phyloP scores from a whole-genome alignment of 2,888 invertebrate genomes.

The Trileptium ribeirensis region DNA sequence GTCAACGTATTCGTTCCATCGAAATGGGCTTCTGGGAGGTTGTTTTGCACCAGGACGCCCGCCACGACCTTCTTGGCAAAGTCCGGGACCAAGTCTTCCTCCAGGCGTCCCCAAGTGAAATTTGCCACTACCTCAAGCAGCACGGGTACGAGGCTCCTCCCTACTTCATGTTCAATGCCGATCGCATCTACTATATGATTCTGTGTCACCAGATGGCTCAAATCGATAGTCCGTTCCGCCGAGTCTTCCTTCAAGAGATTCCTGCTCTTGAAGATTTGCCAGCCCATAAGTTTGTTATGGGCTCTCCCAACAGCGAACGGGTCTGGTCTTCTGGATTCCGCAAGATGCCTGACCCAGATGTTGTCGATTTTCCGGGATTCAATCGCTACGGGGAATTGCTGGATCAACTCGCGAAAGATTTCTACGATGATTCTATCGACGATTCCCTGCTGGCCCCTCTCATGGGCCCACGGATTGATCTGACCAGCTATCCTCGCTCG shows the following conservation, averaged over 20 bases:
- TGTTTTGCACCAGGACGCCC: too few relatives aligned
- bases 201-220: not conserved
- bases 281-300: not conserved
- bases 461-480: not conserved
- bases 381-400: not conserved
- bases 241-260: not conserved
- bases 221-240: not conserved
- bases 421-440: not conserved
- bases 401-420: not conserved
- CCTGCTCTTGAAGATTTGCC: not conserved
- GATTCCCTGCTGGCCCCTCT: not conserved
- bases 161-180: too few relatives aligned
- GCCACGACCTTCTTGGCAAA: not conserved
- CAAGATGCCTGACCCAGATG: not conserved
- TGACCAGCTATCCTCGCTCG: not conserved
- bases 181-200: not conserved
- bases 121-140: too few relatives aligned
- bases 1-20: too few relatives aligned
- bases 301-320: not conserved
- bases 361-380: not conserved
- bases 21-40: too few relatives aligned
- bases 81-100: too few relatives aligned
- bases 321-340: not conserved
- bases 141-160: too few relatives aligned
- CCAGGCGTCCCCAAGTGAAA: too few relatives aligned